Conservation (phyloP, 2,888 invertebrate species). For the Operophtera brumata region DNA sequence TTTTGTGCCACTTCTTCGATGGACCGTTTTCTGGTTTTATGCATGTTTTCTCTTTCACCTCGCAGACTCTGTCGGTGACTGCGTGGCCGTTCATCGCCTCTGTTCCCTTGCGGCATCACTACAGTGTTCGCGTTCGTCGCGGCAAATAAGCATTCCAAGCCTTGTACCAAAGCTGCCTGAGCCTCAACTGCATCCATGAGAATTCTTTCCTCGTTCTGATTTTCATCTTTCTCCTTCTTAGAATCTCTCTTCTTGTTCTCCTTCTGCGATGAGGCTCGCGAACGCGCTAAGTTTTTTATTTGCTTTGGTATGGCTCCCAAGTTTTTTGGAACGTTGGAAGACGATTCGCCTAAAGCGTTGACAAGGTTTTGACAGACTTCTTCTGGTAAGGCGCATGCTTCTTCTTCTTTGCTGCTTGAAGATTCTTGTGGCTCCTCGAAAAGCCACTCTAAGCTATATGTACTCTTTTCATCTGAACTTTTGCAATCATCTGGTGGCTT, state of each 20-base stretch:
- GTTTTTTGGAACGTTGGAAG: slow-evolving; percentile 80
- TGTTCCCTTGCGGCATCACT: slow-evolving; percentile 69
- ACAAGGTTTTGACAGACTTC: slow-evolving; percentile 61
- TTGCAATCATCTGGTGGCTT: slow-evolving; percentile 58
- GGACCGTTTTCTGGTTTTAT: slow-evolving; percentile 75
- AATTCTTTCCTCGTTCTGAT: slow-evolving; percentile 66
- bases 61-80: slow-evolving; percentile 67
- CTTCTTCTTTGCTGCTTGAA: slow-evolving; percentile 48
- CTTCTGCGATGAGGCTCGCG: slow-evolving; percentile 80
- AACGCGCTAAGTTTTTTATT: slow-evolving; percentile 78
- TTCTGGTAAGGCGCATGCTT: slow-evolving; percentile 47
- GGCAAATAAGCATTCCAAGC: slow-evolving; percentile 74
- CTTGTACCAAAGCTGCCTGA: slow-evolving; percentile 81
- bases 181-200: slow-evolving; percentile 76
- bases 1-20: slow-evolving; percentile 83
- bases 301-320: slow-evolving; percentile 88
- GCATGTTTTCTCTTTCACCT: slow-evolving; percentile 66
- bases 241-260: slow-evolving; percentile 78
- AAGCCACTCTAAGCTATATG: slow-evolving; percentile 75
- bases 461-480: slow-evolving; percentile 69
- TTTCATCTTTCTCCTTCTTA: slow-evolving; percentile 71
- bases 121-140: slow-evolving; percentile 75
- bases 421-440: slow-evolving; percentile 61
- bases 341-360: slow-evolving; percentile 68
- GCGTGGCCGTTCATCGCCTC: slow-evolving; percentile 66